These are phyloP conservation scores for Emydoidea blandingii DNA, from an alignment of 2,797 vertebrate species.

Conservation along the genomic window DNA sequence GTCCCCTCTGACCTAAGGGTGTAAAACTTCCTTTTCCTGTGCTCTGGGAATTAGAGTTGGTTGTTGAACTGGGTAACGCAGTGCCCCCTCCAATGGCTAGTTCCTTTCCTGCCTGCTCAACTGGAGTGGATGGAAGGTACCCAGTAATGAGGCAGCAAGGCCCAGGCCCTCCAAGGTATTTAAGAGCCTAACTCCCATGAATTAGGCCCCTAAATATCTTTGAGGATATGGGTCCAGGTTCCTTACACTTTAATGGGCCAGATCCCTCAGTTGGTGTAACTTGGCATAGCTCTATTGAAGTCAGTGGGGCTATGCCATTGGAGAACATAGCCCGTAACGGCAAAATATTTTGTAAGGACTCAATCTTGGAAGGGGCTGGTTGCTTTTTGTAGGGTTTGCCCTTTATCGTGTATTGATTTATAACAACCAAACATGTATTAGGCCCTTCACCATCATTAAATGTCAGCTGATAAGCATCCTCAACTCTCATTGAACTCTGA, in stretches of 20 bases:
- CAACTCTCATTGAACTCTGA: accelerated
- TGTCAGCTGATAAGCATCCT: not conserved
- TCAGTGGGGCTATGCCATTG: not conserved
- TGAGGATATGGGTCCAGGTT: not conserved
- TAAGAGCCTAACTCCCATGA: not conserved
- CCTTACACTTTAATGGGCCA: not conserved
- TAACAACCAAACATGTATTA: not conserved
- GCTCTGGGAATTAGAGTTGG: not conserved
- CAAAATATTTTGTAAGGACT: not conserved
- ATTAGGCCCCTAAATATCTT: not conserved
- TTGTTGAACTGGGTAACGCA: not conserved
- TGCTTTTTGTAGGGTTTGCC: not conserved
- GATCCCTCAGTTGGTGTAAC: not conserved
- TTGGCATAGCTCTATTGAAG: not conserved
- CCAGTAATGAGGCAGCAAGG: not conserved
- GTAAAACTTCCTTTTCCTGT: not conserved
- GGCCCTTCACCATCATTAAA: not conserved
- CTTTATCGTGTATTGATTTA: not conserved
- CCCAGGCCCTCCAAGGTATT: not conserved
- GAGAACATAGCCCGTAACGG: not conserved
- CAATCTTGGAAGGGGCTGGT: not conserved
- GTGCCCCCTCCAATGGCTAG: not conserved
- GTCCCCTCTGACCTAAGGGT: not conserved
- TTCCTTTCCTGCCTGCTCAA: not conserved
- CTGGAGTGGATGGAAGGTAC: not conserved